These are phyloP conservation scores for Pyralis farinalis DNA, from an alignment of 2,888 invertebrate genomes.

Conservation along the genomic window DNA sequence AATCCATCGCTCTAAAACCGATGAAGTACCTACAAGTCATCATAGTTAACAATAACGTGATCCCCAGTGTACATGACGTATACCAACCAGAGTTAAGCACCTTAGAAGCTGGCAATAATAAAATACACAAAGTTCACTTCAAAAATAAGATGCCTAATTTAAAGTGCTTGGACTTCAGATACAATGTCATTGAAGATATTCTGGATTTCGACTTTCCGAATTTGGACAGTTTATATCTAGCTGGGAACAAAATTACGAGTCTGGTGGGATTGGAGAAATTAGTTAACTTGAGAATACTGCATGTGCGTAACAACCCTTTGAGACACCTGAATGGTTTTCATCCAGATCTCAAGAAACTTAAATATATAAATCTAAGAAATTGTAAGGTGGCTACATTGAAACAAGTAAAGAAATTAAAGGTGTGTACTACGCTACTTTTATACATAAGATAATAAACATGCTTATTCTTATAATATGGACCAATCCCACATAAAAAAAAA, in stretches of 20 bases:
- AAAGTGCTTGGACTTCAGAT: slow-evolving; percentile 77
- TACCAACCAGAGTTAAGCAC: slow-evolving; percentile 77
- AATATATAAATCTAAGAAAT: slow-evolving; percentile 79
- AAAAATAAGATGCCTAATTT: slow-evolving; percentile 50
- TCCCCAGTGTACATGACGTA: slow-evolving; percentile 72
- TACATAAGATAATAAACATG: too few species aligned
- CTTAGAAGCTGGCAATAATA: slow-evolving; percentile 78
- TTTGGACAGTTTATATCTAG: slow-evolving; percentile 87
- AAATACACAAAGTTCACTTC: slow-evolving; percentile 50
- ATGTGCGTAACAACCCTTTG: slow-evolving; percentile 86
- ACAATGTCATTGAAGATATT: slow-evolving; percentile 70
- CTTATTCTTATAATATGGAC: too few species aligned
- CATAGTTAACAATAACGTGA: slow-evolving; percentile 75
- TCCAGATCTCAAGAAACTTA: slow-evolving; percentile 54
- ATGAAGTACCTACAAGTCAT: slow-evolving; percentile 83
- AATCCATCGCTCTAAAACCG: slow-evolving; percentile 65
- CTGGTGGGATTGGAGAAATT: slow-evolving; percentile 83
- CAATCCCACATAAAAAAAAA: too few species aligned
- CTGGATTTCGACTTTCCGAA: slow-evolving; percentile 64
- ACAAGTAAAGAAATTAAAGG: slow-evolving; percentile 78
- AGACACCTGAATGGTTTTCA: slow-evolving; percentile 75
- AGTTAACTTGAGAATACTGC: slow-evolving; percentile 83
- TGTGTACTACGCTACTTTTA: too few species aligned
- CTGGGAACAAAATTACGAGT: slow-evolving; percentile 85
- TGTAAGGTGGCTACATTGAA: slow-evolving; percentile 73